Percentiles rank a stretch among this genome's conserved stretches.
Evolutionary conservation across 2,888 invertebrate genomes (phyloP).

Genomic region (Campoplex capitator): DNA sequence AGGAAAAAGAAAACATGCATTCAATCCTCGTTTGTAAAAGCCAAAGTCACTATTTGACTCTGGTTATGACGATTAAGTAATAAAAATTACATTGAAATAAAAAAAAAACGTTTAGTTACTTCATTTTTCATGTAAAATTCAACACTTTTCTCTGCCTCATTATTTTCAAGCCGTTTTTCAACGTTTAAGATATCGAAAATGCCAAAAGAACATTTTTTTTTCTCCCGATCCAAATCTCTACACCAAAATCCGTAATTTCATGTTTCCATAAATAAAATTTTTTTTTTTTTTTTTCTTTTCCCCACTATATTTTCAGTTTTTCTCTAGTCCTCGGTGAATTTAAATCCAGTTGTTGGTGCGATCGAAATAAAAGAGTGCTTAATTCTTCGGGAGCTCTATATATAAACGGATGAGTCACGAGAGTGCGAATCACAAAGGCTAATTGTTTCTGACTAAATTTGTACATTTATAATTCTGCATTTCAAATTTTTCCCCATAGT

Average conservation of each 20-base stretch:
- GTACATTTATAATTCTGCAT: conserved; percentile 3
- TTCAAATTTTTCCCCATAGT: conserved; percentile 23
- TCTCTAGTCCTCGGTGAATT: not conserved
- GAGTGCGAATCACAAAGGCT: conserved; percentile 34
- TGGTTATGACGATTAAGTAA: conserved; percentile 78
- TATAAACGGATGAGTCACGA: conserved; percentile 53
- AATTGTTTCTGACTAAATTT: conserved; percentile 39
- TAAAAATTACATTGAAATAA: conserved; percentile 82
- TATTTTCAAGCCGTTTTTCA: not conserved
- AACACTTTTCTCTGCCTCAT: not conserved
- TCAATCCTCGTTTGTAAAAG: conserved; percentile 76
- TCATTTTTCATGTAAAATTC: not conserved
- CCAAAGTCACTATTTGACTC: conserved; percentile 81
- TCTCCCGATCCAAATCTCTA: not conserved
- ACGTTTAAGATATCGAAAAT: not conserved
- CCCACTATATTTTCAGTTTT: too few relatives aligned
- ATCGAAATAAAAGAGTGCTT: conserved; percentile 25
- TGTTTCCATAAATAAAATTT: not conserved
- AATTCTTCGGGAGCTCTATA: conserved; percentile 12
- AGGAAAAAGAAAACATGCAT: conserved; percentile 49
- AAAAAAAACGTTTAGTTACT: not conserved
- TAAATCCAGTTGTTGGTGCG: not conserved
- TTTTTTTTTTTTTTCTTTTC: too few relatives aligned
- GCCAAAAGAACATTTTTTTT: not conserved
- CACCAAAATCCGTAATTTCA: not conserved